A percentile compares a stretch with the other conserved stretches of the same genome.
These are phyloP conservation scores for Pelodiscus sinensis DNA, from an alignment of 2,113 vertebrate genomes.

Conservation along the genomic window DNA sequence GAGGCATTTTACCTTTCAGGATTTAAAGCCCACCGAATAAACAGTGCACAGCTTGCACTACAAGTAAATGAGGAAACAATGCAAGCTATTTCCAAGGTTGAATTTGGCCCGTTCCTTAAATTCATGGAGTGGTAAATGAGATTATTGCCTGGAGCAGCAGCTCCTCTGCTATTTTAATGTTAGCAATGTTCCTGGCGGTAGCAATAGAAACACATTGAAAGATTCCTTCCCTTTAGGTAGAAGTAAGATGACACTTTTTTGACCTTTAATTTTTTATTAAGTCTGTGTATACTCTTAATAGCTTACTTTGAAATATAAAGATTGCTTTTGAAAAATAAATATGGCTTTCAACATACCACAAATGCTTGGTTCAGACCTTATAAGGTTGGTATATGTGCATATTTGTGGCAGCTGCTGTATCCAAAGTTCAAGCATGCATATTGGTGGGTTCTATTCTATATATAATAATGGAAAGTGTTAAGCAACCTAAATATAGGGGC, in stretches of 20 bases:
- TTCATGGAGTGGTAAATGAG: background rate
- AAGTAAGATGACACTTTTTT: background rate
- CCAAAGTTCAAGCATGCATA: background rate
- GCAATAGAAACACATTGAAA: background rate
- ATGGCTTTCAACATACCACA: background rate
- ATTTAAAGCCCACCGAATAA: fast-evolving
- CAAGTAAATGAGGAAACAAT: background rate
- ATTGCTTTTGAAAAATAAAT: background rate
- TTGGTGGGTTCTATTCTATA: background rate
- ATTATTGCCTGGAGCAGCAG: background rate
- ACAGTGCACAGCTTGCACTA: background rate
- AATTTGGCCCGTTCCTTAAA: background rate
- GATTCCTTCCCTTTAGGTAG: background rate
- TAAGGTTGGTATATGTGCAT: background rate
- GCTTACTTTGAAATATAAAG: background rate
- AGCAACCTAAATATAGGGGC: background rate
- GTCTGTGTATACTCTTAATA: background rate
- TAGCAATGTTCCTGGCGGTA: background rate
- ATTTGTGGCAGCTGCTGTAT: background rate
- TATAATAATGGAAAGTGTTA: background rate
- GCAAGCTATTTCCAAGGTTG: background rate
- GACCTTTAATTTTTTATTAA: background rate
- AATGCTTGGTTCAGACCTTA: fast-evolving
- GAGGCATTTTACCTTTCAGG: background rate
- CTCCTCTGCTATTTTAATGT: background rate